These are phyloP conservation scores for Trimorus sp. DNA, from an alignment of 2,888 invertebrate genomes.

Conservation along the genomic window DNA sequence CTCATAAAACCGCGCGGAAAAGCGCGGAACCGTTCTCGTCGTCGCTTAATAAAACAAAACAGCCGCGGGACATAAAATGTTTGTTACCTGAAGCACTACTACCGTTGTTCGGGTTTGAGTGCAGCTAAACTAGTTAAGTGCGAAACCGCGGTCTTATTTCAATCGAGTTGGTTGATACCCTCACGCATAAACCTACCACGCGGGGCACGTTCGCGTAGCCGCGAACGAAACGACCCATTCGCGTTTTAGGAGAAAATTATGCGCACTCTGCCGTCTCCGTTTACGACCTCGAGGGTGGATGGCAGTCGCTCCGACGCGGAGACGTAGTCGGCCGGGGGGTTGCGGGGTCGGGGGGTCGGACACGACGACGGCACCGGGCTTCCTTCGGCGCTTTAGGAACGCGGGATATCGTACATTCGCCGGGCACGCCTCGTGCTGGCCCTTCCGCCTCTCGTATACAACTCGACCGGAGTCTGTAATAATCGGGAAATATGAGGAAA, in stretches of 20 bases:
- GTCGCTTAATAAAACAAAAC: conserved; percentile 49
- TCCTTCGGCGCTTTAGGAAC: conserved; percentile 52
- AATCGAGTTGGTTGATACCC: conserved; percentile 67
- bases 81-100: conserved; percentile 36
- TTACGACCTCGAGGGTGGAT: conserved; percentile 73
- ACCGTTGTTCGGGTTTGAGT: conserved; percentile 45
- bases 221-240: conserved; percentile 75
- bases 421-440: conserved; percentile 51
- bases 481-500: conserved; percentile 77
- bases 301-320: conserved; percentile 31
- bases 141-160: conserved; percentile 68
- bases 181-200: conserved; percentile 47
- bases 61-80: conserved; percentile 49
- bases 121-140: conserved; percentile 61
- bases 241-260: conserved; percentile 79
- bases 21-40: conserved; percentile 24
- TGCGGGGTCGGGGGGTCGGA: conserved; percentile 47
- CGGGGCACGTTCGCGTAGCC: conserved; percentile 43
- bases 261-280: conserved; percentile 76
- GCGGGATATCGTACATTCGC: conserved; percentile 57
- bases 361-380: conserved; percentile 37
- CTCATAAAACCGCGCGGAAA: conserved; percentile 6
- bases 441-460: conserved; percentile 32
- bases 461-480: conserved; percentile 69
- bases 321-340: conserved; percentile 37